These are phyloP conservation scores for Actinostola sp. DNA, from an alignment of 92 coral and sea anemone genomes.

Conservation along the genomic window DNA sequence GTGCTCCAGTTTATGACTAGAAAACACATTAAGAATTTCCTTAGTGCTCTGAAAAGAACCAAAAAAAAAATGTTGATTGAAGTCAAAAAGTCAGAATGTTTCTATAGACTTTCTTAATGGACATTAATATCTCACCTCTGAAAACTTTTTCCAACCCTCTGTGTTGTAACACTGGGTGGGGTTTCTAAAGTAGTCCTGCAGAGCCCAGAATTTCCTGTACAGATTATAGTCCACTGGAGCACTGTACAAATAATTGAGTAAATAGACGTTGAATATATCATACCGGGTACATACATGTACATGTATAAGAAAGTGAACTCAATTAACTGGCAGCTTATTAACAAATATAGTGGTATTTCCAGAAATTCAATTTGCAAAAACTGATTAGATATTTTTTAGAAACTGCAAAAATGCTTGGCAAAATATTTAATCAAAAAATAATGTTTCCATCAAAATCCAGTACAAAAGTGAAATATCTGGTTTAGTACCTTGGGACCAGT, in stretches of 20 bases:
- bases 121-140: conserved; percentile 52
- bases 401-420: too few species aligned
- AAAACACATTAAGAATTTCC: conserved; percentile 82
- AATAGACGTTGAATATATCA: too few species aligned
- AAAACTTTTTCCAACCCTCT: conserved; percentile 83
- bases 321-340: too few species aligned
- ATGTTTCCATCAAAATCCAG: too few species aligned
- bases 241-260: conserved; percentile 9
- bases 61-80: not conserved
- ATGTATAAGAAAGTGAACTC: too few species aligned
- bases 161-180: conserved; percentile 89
- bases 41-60: conserved; percentile 61
- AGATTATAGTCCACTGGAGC: conserved; percentile 85
- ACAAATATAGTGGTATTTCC: too few species aligned
- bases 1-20: conserved; percentile 91
- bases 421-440: too few species aligned
- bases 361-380: too few species aligned
- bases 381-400: too few species aligned
- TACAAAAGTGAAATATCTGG: too few species aligned
- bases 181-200: conserved; percentile 88
- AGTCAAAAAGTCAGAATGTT: not conserved
- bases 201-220: conserved; percentile 92
- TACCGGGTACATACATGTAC: too few species aligned
- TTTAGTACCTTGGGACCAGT: conserved; percentile 59
- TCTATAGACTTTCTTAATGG: not conserved